phyloP scores from a whole-genome alignment of 2,797 vertebrate genomes.

The Sardinella longiceps region DNA sequence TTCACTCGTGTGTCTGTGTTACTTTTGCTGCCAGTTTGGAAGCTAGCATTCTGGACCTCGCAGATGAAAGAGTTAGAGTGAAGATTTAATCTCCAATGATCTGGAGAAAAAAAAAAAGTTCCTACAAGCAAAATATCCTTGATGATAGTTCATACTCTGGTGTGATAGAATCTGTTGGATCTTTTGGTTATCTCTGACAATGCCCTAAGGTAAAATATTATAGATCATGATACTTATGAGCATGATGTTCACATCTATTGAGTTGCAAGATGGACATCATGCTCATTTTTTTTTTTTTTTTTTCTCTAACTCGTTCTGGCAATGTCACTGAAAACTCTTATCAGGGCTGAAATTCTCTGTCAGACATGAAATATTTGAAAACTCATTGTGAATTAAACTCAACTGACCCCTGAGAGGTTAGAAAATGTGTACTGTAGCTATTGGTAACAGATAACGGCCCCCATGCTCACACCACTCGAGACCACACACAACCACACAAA shows the following conservation, averaged over 20 bases:
- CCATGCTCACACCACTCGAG: too few relatives aligned
- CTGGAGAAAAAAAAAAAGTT: not conserved
- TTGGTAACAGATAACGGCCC: too few relatives aligned
- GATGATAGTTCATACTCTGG: not conserved
- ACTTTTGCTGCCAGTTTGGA: not conserved
- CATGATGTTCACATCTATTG: not conserved
- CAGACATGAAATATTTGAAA: not conserved
- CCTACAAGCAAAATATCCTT: not conserved
- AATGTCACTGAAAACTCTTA: not conserved
- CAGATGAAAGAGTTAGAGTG: not conserved
- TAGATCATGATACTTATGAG: not conserved
- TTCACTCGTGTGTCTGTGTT: not conserved
- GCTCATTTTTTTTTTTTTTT: not conserved
- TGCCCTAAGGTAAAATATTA: not conserved
- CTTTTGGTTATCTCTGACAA: not conserved
- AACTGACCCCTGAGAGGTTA: not conserved
- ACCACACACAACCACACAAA: not conserved
- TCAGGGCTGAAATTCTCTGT: not conserved
- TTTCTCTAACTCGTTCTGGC: too few relatives aligned
- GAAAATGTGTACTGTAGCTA: too few relatives aligned
- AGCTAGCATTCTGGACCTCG: not conserved
- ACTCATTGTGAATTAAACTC: not conserved
- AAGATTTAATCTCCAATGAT: not conserved
- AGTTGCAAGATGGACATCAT: not conserved
- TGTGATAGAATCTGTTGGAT: not conserved